Evolutionary conservation across 2,888 invertebrate genomes (phyloP).

Genomic region (Neoaliturus tenellus): DNA sequence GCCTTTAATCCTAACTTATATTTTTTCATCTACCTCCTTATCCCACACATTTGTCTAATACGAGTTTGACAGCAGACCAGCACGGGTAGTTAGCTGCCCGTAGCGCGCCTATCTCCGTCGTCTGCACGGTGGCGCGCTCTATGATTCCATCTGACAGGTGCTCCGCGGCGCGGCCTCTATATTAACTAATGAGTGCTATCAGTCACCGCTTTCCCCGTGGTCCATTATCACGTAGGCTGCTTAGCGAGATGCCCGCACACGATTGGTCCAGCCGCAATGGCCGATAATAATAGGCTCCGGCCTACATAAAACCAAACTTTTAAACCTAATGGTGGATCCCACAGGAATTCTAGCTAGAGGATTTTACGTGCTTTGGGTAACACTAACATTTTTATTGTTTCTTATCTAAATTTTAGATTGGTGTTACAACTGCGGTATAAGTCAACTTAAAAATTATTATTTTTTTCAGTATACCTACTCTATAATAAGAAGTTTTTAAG

Average conservation of each 20-base stretch:
- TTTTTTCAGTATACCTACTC: no score
- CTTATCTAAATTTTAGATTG: no score
- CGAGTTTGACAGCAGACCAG: no score
- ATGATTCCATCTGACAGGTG: constrained; percentile 22
- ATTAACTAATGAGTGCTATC: constrained; percentile 47
- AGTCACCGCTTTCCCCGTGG: constrained; percentile 26
- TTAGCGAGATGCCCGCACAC: constrained; percentile 18
- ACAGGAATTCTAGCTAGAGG: background rate
- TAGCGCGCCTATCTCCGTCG: background rate
- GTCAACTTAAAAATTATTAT: no score
- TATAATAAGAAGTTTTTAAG: no score
- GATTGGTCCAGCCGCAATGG: constrained; percentile 7
- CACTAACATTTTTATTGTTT: no score
- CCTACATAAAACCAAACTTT: constrained; percentile 22
- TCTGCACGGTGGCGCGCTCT: background rate
- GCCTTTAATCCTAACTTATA: no score
- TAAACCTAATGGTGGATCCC: background rate
- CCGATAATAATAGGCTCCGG: constrained; percentile 8
- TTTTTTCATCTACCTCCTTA: background rate
- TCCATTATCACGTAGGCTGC: constrained; percentile 38
- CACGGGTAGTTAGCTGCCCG: no score
- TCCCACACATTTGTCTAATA: no score
- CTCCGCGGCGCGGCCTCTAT: background rate
- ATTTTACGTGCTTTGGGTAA: no score
- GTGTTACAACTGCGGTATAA: no score